A percentile compares a stretch with the other conserved stretches of the same genome.
phyloP scores from a whole-genome alignment of 2,113 vertebrate genomes.

The Alethe castanea region DNA sequence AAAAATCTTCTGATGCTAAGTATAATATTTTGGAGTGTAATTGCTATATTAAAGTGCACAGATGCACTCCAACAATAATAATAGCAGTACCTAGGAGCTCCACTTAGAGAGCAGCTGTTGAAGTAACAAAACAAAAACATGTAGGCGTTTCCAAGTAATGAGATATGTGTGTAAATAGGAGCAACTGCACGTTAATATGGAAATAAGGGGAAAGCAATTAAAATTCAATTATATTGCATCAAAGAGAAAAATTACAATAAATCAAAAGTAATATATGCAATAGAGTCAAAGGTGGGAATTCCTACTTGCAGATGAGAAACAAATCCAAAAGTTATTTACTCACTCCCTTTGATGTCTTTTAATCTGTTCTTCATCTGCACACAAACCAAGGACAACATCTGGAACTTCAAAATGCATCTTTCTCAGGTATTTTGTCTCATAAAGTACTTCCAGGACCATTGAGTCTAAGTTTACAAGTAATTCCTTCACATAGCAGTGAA shows the following conservation, averaged over 20 bases:
- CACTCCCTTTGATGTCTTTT: conserved; percentile 72
- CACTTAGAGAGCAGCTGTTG: not conserved
- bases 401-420: conserved; percentile 74
- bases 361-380: conserved; percentile 63
- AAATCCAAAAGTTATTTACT: conserved; percentile 38
- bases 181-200: not conserved
- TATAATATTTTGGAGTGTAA: not conserved
- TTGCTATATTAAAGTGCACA: not conserved
- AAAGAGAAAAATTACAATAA: not conserved
- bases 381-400: conserved; percentile 63
- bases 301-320: not conserved
- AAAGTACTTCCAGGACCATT: conserved; percentile 74
- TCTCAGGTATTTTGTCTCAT: conserved; percentile 76
- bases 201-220: not conserved
- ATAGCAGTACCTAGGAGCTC: not conserved
- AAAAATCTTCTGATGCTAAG: not conserved
- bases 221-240: not conserved
- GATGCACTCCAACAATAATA: not conserved
- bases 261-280: not conserved
- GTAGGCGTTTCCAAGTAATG: not conserved
- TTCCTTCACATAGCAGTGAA: conserved; percentile 49
- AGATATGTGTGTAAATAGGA: not conserved
- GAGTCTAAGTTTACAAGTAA: conserved; percentile 79
- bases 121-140: not conserved
- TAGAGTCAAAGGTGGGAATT: not conserved